These are phyloP conservation scores for Merodon equestris DNA, from an alignment of 2,888 invertebrate species.

Conservation along the genomic window DNA sequence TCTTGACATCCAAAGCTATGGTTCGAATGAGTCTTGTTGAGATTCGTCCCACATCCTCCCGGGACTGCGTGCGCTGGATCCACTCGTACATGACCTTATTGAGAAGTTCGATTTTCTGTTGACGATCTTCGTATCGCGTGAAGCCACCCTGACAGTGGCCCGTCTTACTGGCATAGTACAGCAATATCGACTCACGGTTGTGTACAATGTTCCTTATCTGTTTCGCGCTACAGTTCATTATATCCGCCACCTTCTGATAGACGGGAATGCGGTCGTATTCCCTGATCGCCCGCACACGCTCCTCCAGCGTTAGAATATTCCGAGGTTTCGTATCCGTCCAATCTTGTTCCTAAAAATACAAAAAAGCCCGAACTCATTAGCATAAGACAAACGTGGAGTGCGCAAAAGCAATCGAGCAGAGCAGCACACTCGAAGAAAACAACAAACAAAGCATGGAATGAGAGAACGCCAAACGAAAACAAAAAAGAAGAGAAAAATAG, in stretches of 20 bases:
- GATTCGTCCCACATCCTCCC: conserved; percentile 58
- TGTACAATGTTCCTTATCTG: conserved; percentile 76
- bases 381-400: neutral
- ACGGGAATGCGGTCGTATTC: conserved; percentile 76
- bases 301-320: conserved; percentile 72
- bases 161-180: conserved; percentile 72
- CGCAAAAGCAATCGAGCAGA: conserved; percentile 4
- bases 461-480: conserved; percentile 3
- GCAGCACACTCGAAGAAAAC: conserved; percentile 1
- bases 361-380: conserved; percentile 36
- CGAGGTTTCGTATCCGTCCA: conserved; percentile 60
- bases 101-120: conserved; percentile 74
- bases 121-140: conserved; percentile 67
- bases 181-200: conserved; percentile 74
- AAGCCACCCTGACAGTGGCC: conserved; percentile 39
- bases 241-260: conserved; percentile 76
- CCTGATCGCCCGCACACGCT: conserved; percentile 75
- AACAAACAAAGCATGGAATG: conserved; percentile 14
- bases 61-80: conserved; percentile 75
- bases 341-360: conserved; percentile 51
- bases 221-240: conserved; percentile 77
- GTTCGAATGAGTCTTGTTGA: conserved; percentile 58
- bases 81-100: conserved; percentile 76
- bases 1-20: conserved; percentile 72
- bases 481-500: conserved; percentile 24